These are phyloP conservation scores for Agrotis segetum DNA, from an alignment of 2,888 invertebrate species.

Conservation along the genomic window DNA sequence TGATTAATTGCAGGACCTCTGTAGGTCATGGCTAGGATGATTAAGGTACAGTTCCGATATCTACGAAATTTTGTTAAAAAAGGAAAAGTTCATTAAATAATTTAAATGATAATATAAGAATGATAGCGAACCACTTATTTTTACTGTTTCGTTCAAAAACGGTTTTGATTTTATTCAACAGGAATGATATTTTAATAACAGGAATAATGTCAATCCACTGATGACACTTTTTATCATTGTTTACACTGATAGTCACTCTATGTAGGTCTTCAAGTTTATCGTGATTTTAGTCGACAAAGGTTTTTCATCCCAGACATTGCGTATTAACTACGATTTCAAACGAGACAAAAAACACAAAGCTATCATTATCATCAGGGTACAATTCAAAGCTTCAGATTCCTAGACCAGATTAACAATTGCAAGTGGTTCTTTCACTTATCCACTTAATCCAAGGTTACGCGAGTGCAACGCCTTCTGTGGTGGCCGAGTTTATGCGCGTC, in stretches of 20 bases:
- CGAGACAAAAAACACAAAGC: not conserved
- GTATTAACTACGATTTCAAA: not conserved
- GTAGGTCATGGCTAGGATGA: conserved; percentile 41
- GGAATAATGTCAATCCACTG: too few relatives aligned
- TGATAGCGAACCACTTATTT: too few relatives aligned
- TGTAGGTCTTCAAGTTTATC: too few relatives aligned
- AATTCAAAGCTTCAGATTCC: conserved; percentile 28
- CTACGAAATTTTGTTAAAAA: not conserved
- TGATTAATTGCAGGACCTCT: conserved; percentile 24
- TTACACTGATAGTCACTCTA: not conserved
- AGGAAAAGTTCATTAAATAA: not conserved
- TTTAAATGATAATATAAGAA: too few relatives aligned
- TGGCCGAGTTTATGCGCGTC: not conserved
- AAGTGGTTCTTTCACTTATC: conserved; percentile 29
- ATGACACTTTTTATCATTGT: not conserved
- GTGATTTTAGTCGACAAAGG: not conserved
- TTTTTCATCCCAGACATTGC: not conserved
- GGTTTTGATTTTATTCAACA: not conserved
- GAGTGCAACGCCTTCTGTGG: conserved; percentile 33
- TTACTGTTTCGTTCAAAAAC: too few relatives aligned
- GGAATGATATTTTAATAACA: not conserved
- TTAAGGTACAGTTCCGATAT: conserved; percentile 22
- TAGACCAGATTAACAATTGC: conserved; percentile 27
- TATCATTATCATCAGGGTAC: conserved; percentile 1
- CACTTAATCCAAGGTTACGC: conserved; percentile 32